Evolutionary conservation across 1,140 invertebrate species (phyloP), one percentile per base, ranked within the genome.

Genomic region (Onthophagus taurus): DNA sequence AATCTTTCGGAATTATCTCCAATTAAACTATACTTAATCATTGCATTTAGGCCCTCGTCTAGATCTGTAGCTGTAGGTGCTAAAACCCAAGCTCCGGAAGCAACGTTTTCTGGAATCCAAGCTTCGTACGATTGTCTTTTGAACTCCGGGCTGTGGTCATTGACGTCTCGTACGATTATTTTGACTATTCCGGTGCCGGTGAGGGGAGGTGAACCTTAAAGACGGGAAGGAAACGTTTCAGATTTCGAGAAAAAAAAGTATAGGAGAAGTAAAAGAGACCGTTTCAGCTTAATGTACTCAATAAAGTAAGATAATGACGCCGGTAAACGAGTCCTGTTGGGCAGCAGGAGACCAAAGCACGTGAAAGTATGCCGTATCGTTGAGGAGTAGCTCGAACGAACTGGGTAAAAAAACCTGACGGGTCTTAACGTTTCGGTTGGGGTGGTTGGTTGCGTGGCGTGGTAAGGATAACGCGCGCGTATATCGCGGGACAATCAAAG

Each of bases 111-210:
- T 34, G 72, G 71, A 1, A 93, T 77, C 17, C 62, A 74, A 1
- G 83, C 80, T 52, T 74, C 73, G 61, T 91, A 93, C 17, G 80
- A 79, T 55, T 84, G 78, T 44, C 83, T 71, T 52, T 80, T 79
- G 56, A 89, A 89, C 52, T 83, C 77, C 0, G 92, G 92, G 53
- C 77, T 81, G 63, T 95, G 89, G 64, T 97, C 92, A 63, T 97
- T 97, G 20, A 91, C 80, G 62, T 97, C 93, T 64, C 90, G 80
- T 4, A 98, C 89, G 33, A 90, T 70, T 24, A 99, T 79, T 52
- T 76, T 77, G 2, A 98, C 80, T 23, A 81, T 84, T 23, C 89
- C 89, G 1, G 87, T 85, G 37, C 88, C 89, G 11, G 88, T 94
- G 14, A 93, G 67, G 2, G 88, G 83, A 13, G 89, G 89, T 12